Conservation (phyloP, 1,140 invertebrate species). For the Chymomyza costata region DNA sequence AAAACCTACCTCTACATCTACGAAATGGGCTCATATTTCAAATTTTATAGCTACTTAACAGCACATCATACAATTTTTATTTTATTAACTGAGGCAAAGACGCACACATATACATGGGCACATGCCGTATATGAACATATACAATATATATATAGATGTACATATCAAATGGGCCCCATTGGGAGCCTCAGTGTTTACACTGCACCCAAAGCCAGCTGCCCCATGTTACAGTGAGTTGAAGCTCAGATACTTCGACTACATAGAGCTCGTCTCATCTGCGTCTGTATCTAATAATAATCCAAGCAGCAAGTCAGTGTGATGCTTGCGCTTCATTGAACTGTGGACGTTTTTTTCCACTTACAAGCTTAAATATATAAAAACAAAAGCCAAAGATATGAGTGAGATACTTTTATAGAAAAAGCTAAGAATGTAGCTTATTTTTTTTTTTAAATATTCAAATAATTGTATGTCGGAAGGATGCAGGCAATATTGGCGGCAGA, state of each 20-base stretch:
- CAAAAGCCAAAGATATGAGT: too few relatives aligned
- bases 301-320: conserved; percentile 7
- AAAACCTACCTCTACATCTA: conserved; percentile 51
- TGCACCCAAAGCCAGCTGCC: conserved; percentile 14
- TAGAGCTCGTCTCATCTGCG: conserved; percentile 31
- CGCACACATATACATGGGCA: conserved; percentile 11
- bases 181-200: conserved; percentile 16
- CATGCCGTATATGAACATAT: conserved; percentile 2
- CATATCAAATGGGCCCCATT: conserved; percentile 15
- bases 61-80: conserved; percentile 70
- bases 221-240: too few relatives aligned
- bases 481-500: too few relatives aligned
- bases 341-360: conserved; percentile 5
- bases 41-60: conserved; percentile 71
- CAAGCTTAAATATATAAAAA: too few relatives aligned
- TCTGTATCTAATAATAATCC: conserved; percentile 60
- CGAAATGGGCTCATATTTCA: conserved; percentile 69
- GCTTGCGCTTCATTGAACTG: conserved; percentile 33
- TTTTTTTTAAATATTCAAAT: conserved; percentile 42
- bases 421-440: too few relatives aligned
- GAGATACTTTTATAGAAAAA: too few relatives aligned
- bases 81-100: conserved; percentile 52
- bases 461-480: conserved; percentile 20
- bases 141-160: not conserved
- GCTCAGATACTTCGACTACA: conserved; percentile 47